Evolutionary conservation across 1,140 invertebrate genomes (phyloP).

Genomic region (Penaeus japonicus): DNA sequence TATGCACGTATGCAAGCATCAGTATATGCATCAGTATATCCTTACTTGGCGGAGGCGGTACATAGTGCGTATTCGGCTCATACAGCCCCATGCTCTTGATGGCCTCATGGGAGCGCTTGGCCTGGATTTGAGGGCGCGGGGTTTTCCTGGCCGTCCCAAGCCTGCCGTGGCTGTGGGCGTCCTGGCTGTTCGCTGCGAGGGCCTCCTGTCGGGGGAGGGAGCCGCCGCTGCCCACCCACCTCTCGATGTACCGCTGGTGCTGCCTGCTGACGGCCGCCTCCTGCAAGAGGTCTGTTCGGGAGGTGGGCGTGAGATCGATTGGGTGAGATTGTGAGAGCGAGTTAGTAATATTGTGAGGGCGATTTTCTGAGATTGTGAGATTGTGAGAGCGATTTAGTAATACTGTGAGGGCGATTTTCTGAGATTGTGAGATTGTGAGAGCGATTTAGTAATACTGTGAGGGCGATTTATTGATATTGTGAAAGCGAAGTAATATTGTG

Average conservation of each 20-base stretch:
- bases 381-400: no score
- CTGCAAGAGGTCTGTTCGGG: constrained; percentile 14
- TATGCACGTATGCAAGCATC: neutral
- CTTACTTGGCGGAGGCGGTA: constrained; percentile 44
- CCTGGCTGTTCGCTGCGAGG: constrained; percentile 4
- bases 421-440: no score
- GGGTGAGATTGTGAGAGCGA: no score
- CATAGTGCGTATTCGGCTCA: constrained; percentile 37
- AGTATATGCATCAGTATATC: no score
- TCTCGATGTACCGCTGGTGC: constrained; percentile 44
- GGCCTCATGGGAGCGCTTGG: constrained; percentile 29
- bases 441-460: no score
- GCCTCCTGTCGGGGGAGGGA: constrained; percentile 25
- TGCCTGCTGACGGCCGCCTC: constrained; percentile 42
- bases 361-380: no score
- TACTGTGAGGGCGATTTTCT: no score
- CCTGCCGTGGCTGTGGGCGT: neutral
- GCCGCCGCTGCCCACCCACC: constrained; percentile 22
- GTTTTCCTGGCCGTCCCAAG: neutral
- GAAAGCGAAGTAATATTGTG: no score
- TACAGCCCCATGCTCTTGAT: constrained; percentile 40
- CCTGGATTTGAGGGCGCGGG: constrained; percentile 1
- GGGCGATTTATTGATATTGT: no score
- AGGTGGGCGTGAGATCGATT: neutral
- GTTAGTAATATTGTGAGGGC: no score